Evolutionary conservation across 2,113 vertebrate genomes (phyloP).

Genomic region (Panthera uncia): DNA sequence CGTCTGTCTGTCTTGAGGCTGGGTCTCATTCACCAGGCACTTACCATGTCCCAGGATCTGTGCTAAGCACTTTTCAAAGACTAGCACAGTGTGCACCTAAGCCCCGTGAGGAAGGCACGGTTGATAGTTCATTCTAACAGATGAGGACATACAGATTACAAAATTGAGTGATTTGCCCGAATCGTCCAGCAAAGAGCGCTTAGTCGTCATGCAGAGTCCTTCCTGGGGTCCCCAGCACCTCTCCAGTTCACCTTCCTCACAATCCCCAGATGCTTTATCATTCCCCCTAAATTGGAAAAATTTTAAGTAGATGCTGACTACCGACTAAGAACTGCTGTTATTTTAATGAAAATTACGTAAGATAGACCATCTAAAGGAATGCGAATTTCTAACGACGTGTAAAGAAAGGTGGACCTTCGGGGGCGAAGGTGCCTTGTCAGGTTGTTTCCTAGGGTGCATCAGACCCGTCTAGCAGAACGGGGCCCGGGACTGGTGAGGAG

Average conservation of each 20-base stretch:
- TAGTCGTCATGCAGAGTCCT: too few relatives aligned
- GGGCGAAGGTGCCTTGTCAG: too few relatives aligned
- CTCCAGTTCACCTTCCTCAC: background rate
- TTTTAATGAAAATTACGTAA: background rate
- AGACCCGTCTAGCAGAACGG: rapidly evolving
- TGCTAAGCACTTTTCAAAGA: background rate
- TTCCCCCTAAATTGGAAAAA: background rate
- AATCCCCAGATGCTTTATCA: background rate
- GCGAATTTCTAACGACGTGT: background rate
- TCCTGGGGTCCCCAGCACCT: background rate
- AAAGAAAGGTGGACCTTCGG: background rate
- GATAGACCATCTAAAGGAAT: rapidly evolving
- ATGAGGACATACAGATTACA: background rate
- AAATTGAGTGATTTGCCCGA: background rate
- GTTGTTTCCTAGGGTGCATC: background rate
- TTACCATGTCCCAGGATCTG: background rate
- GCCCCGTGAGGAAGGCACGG: rapidly evolving
- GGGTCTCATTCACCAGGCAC: background rate
- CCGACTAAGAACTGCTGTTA: too few relatives aligned
- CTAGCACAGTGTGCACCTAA: rapidly evolving
- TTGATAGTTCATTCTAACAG: too few relatives aligned
- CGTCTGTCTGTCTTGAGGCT: background rate
- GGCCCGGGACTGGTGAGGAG: rapidly evolving
- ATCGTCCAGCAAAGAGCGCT: too few relatives aligned
- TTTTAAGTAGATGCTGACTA: background rate